Base-by-base conservation (phyloP, 2,797 vertebrate genomes). In the Sebastes baramenuke region DNA sequence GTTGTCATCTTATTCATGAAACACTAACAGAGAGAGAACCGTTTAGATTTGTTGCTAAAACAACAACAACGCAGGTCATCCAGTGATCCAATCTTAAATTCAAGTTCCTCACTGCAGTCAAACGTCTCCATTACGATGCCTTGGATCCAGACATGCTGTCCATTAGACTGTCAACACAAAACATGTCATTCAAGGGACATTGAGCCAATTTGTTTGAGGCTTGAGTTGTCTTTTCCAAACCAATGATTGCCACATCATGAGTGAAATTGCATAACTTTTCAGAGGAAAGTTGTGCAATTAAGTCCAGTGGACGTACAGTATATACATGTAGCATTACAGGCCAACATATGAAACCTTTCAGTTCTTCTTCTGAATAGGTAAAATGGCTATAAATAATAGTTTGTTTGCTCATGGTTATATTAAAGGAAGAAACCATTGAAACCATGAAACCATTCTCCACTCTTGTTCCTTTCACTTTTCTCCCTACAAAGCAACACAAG, bases 391-490 rank as follows among this genome's bases (percentile, higher is more conserved):
- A 49, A 20, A 74, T 46, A 66, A 42, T 16, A 42, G 22, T 32
- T 38, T 67, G 16, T 18, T 16, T 6, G 8, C 20, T 64, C 12
- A 8, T 14, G 22, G 52, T 56, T 67, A 52, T 72, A 68, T 38
- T 65, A 55, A 56, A 32, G 65, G 24, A 65, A 73, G 36, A 38
- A 38, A 38, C 5, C 36, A 38, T 38, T 38, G 36, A 38, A 38
- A 38, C 5, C 36, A 38, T 38, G 14, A 12, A 38, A 38, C 2
- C 18, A 66, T 49, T 77, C 30, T 62, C 38, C 20, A 36, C 20
- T 72, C 13, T 22, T 42, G 34, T 65, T 77, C 14, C 64, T 76
- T 73, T 81, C 49, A 3, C 22, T 30, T 67, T 68, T 65, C 30
- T 30, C 25, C 9, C 22, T 14, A 25, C 9, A 36, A 72, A 69